Percentiles rank a stretch among this genome's conserved stretches.
These are phyloP conservation scores for Neodon shergylaensis DNA, from an alignment of 2,113 vertebrate genomes.

Conservation along the genomic window DNA sequence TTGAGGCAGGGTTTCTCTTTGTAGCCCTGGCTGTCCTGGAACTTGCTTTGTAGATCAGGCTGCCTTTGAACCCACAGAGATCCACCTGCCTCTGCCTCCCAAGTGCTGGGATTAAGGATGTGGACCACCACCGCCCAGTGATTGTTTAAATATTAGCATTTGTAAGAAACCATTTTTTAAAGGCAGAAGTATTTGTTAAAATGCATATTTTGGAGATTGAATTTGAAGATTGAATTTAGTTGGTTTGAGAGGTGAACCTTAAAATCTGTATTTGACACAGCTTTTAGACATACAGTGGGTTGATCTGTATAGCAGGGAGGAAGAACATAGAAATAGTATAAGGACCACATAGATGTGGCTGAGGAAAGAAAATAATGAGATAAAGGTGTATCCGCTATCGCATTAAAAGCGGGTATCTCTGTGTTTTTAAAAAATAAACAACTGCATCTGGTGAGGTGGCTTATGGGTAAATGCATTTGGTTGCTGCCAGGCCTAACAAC, in stretches of 20 bases:
- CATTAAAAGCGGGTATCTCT: neutral
- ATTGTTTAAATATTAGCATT: constrained; percentile 39
- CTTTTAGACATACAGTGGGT: neutral
- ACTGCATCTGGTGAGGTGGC: neutral
- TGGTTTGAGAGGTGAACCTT: neutral
- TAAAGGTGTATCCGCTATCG: neutral
- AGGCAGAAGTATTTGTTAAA: constrained; percentile 21
- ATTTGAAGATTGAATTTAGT: neutral
- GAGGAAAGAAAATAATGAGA: neutral
- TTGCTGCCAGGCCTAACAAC: neutral
- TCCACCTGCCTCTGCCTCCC: neutral
- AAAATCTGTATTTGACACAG: constrained; percentile 49
- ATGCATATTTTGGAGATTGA: constrained; percentile 25
- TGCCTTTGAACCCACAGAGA: neutral
- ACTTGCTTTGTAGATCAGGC: neutral
- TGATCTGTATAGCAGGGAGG: neutral
- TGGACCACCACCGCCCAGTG: neutral
- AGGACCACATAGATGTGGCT: neutral
- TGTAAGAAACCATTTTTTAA: constrained; percentile 38
- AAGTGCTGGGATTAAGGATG: neutral
- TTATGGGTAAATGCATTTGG: neutral
- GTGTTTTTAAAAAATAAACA: constrained; percentile 48
- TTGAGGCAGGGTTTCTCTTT: neutral
- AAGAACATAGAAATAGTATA: neutral
- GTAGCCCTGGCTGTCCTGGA: neutral